Evolutionary conservation across 2,113 vertebrate species (phyloP).

Genomic region (Candoia aspera): DNA sequence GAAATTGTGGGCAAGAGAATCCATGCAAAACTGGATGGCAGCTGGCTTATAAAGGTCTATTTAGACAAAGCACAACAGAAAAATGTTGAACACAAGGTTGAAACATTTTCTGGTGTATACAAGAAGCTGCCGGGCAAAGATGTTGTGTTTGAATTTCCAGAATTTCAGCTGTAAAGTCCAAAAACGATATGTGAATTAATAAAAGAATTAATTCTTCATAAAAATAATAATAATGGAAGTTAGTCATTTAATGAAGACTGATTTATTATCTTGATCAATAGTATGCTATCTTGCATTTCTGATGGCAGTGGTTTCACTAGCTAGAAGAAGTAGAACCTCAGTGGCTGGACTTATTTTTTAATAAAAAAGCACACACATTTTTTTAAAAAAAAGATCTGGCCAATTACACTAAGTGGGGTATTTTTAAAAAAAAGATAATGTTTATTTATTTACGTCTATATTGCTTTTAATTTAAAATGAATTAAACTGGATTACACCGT

Average conservation of each 20-base stretch:
- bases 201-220: constrained; percentile 82
- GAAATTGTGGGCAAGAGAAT: too few species aligned
- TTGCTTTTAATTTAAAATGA: background rate
- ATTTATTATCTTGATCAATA: background rate
- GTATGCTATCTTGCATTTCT: background rate
- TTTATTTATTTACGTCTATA: background rate
- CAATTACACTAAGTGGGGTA: background rate
- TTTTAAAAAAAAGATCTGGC: background rate
- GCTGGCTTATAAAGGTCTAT: too few species aligned
- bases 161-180: constrained; percentile 94
- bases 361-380: background rate
- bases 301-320: background rate
- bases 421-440: too few species aligned
- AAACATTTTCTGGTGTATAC: constrained; percentile 98
- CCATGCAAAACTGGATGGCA: too few species aligned
- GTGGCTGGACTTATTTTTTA: background rate
- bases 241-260: background rate
- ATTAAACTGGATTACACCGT: background rate
- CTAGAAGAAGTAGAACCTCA: background rate
- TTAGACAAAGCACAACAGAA: too few species aligned
- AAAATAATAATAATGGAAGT: too few species aligned
- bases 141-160: constrained; percentile 98
- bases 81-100: too few species aligned
- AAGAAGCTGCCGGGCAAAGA: constrained; percentile 99
- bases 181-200: constrained; percentile 80